These are phyloP conservation scores for Fukomys damarensis DNA, from an alignment of 2,113 vertebrate species.

Conservation along the genomic window DNA sequence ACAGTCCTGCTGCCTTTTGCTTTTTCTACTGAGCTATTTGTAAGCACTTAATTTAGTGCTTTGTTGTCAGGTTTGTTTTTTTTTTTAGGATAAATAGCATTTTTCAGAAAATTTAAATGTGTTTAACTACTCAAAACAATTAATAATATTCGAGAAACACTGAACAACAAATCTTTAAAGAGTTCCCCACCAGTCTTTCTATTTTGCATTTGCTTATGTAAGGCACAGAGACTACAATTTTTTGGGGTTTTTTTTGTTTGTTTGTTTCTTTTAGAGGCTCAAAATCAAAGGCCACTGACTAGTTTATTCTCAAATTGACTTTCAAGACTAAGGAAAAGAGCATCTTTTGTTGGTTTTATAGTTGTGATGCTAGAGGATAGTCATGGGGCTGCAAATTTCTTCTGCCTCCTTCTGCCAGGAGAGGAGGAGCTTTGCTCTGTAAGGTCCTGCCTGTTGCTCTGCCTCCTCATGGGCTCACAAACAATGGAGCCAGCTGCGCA, in stretches of 20 bases:
- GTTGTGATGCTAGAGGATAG: neutral
- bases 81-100: slow-evolving; percentile 14
- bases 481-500: neutral
- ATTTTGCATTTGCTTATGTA: neutral
- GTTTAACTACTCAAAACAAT: slow-evolving; percentile 11
- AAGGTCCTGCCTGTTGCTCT: neutral
- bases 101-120: slow-evolving; percentile 46
- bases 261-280: neutral
- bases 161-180: neutral
- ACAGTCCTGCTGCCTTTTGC: neutral
- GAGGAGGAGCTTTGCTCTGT: neutral
- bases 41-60: neutral
- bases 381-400: accelerated
- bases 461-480: neutral
- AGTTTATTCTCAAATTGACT: neutral
- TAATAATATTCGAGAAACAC: slow-evolving; percentile 48
- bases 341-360: neutral
- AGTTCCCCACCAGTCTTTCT: neutral
- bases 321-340: neutral
- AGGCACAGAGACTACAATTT: neutral
- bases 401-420: neutral
- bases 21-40: neutral
- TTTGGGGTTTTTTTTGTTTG: too few species aligned
- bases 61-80: neutral
- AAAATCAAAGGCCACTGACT: neutral